Conservation (phyloP, 2,113 vertebrate species). For the Pteronura brasiliensis region DNA sequence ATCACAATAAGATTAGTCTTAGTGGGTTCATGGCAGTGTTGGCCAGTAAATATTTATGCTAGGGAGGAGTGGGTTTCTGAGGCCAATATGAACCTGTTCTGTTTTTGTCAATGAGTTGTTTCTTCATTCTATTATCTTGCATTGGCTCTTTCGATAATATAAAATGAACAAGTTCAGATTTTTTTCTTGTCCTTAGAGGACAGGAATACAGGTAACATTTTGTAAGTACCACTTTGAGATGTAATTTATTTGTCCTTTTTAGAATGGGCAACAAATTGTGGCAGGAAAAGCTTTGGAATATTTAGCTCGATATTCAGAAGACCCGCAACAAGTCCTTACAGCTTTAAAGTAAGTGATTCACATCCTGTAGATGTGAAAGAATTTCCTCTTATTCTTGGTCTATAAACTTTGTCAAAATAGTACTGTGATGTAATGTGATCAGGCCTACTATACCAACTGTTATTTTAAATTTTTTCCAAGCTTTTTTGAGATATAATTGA, state of each 20-base stretch:
- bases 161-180: constrained; percentile 15
- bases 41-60: not conserved
- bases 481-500: not conserved
- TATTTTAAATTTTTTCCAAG: not conserved
- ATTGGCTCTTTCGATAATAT: constrained; percentile 19
- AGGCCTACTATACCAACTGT: not conserved
- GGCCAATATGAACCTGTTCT: not conserved
- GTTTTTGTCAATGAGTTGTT: not conserved
- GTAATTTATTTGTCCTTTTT: constrained; percentile 71
- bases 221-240: not conserved
- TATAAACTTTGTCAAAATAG: not conserved
- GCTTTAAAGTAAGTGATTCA: constrained; percentile 89
- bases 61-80: not conserved
- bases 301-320: constrained; percentile 86
- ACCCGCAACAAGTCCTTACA: constrained; percentile 83
- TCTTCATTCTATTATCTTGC: constrained; percentile 43
- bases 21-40: not conserved
- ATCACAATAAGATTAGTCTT: not conserved
- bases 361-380: not conserved
- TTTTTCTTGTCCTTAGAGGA: constrained; percentile 18
- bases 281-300: constrained; percentile 90
- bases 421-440: not conserved
- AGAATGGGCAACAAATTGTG: constrained; percentile 87
- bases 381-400: not conserved
- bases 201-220: constrained; percentile 32